Percentiles rank a stretch among this genome's conserved stretches.
Conservation (phyloP, 2,797 vertebrate genomes). For the Notolepis coatsorum region DNA sequence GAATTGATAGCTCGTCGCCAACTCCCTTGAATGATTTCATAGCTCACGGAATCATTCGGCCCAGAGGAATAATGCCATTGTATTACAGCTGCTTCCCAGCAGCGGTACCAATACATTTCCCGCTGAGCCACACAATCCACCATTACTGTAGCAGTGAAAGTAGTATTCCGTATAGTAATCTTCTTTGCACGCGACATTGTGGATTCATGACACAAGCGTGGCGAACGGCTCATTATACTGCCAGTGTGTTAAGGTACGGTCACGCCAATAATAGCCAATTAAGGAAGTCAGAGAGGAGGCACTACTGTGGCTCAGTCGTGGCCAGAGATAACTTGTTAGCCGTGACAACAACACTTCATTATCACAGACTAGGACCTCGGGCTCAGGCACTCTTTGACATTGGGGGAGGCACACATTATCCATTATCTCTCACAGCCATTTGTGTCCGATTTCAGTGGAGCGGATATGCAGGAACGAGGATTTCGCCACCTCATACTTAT, state of each 20-base stretch:
- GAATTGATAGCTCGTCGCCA: conserved; percentile 64
- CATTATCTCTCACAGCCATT: conserved; percentile 37
- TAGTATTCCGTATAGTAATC: conserved; percentile 14
- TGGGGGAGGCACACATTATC: conserved; percentile 16
- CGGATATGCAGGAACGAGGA: conserved; percentile 4
- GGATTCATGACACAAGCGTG: conserved; percentile 26
- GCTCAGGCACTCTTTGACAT: conserved; percentile 47
- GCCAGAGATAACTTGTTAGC: conserved; percentile 49
- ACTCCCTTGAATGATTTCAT: conserved; percentile 68
- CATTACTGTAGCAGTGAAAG: conserved; percentile 47
- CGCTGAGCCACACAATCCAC: conserved; percentile 51
- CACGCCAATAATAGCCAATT: conserved; percentile 38
- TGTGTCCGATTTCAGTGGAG: conserved; percentile 35
- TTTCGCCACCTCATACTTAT: no score
- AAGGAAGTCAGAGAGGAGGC: conserved; percentile 35
- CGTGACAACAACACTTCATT: conserved; percentile 67
- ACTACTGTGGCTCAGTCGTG: neutral
- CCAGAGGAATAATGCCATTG: conserved; percentile 50
- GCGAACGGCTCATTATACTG: conserved; percentile 46
- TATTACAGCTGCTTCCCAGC: conserved; percentile 16
- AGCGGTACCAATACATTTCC: conserved; percentile 59
- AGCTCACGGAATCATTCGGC: conserved; percentile 69
- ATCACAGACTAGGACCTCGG: conserved; percentile 46
- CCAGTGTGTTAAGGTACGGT: conserved; percentile 29
- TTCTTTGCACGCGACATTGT: no score